These are phyloP conservation scores for Diabrotica balteata DNA, from an alignment of 2,888 invertebrate species.

Conservation along the genomic window DNA sequence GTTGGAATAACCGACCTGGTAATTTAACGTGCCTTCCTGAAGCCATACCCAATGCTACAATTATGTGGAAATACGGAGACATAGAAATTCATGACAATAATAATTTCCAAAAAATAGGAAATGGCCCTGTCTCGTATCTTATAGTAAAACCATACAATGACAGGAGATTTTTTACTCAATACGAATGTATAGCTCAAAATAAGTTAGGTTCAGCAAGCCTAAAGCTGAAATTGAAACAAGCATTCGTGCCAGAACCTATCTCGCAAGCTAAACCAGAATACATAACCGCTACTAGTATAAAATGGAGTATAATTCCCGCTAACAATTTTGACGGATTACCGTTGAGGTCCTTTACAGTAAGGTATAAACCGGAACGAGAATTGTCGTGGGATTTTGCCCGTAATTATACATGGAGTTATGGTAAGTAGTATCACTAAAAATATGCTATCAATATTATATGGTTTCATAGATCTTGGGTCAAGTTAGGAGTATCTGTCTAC, in stretches of 20 bases:
- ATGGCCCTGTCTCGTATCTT: constrained; percentile 76
- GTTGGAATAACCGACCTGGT: constrained; percentile 81
- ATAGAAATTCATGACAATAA: constrained; percentile 45
- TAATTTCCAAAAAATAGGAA: constrained; percentile 49
- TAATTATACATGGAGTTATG: constrained; percentile 80
- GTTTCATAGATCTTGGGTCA: no score
- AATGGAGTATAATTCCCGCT: constrained; percentile 80
- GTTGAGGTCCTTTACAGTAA: constrained; percentile 74
- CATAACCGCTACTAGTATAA: constrained; percentile 84
- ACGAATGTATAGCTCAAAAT: constrained; percentile 85
- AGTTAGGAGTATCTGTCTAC: no score
- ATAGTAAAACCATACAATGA: constrained; percentile 73
- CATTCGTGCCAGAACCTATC: constrained; percentile 69
- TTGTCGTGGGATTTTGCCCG: constrained; percentile 73
- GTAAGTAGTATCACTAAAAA: constrained; percentile 53
- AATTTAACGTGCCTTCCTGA: constrained; percentile 90
- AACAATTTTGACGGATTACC: constrained; percentile 78
- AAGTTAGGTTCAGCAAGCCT: constrained; percentile 76
- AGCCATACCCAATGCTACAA: constrained; percentile 88
- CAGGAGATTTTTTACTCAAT: constrained; percentile 72
- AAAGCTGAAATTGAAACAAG: constrained; percentile 40
- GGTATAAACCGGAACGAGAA: constrained; percentile 75
- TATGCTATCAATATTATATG: not conserved
- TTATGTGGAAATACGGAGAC: constrained; percentile 75
- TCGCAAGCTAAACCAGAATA: constrained; percentile 71